Conservation (phyloP, 1,140 invertebrate genomes). For the Pogonus chalceus region DNA sequence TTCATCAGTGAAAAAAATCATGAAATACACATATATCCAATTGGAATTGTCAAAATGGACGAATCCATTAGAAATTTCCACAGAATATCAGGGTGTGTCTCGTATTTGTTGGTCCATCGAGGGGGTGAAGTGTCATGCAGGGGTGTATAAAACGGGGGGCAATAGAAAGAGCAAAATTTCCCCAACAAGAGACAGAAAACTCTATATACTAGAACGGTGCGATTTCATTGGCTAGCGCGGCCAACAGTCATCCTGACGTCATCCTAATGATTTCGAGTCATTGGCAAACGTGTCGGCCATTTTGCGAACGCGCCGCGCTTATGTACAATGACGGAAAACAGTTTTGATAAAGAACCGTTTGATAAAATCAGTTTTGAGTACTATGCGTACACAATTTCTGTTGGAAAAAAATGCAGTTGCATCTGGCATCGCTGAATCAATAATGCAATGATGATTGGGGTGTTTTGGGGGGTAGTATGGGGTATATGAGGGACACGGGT, state of each 20-base stretch:
- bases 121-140: not conserved
- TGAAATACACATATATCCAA: not conserved
- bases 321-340: constrained; percentile 2
- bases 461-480: no score
- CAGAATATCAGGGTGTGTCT: not conserved
- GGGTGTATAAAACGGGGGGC: not conserved
- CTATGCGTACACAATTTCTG: not conserved
- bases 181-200: not conserved
- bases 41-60: not conserved
- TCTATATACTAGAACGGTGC: not conserved
- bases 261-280: not conserved
- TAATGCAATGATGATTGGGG: not conserved
- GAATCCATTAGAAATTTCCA: no score
- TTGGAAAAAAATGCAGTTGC: not conserved
- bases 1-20: not conserved
- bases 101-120: no score
- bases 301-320: not conserved
- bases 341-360: not conserved
- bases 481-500: no score
- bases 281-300: not conserved
- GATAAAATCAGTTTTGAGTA: not conserved
- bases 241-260: constrained; percentile 1
- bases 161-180: not conserved
- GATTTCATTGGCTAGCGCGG: not conserved
- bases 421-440: not conserved